Evolutionary conservation across 64 coral and sea anemone species (phyloP), one percentile per base, ranked within the genome.

Genomic region (Orbicella faveolata): DNA sequence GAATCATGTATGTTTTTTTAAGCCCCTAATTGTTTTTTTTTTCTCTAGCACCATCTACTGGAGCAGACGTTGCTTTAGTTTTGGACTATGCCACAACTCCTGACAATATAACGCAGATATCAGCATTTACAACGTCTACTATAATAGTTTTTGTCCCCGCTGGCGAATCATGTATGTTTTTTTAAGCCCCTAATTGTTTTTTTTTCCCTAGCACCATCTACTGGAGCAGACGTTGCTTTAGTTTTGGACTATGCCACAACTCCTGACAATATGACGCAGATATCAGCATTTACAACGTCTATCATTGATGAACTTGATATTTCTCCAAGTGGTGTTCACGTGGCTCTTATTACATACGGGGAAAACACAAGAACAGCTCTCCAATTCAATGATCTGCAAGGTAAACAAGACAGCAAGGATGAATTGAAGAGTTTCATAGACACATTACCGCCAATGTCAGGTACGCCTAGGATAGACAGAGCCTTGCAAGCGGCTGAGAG

Each of bases 401-500:
- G 41, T 5, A 14, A 39, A 30, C 23, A 20, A 4, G 34, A 80
- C 8, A 79, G 62, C 18, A 48, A 1, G 62, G 73, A 74, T 36
- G 36, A 25, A 17, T 63, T 92, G 59, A 92, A 92, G 61, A 34
- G 35, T 2, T 21, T 92, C 11, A 35, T 92, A 17, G 75, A 87
- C 61, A 57, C 61, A 16, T 75, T 75, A 51, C 48, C 26, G 0
- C 44, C 62, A 21, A 85, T 79, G 36, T 3, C 83, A 53, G 83
- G 83, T 44, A 67, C 61, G 21, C 75, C 90, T 13, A 41, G 75
- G 36, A 86, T 87, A 57, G 83, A 92, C 48, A 84, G 54, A 73
- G 90, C 90, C 26, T 57, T 87, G 33, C 41, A 92, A 79, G 61
- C 87, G 21, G 90, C 90, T 11, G 66, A 92, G 14, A 54, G 79